A percentile compares a stretch with the other conserved stretches of the same genome.
These are phyloP conservation scores for Plecotus auritus DNA, from an alignment of 2,113 vertebrate species.

Conservation along the genomic window DNA sequence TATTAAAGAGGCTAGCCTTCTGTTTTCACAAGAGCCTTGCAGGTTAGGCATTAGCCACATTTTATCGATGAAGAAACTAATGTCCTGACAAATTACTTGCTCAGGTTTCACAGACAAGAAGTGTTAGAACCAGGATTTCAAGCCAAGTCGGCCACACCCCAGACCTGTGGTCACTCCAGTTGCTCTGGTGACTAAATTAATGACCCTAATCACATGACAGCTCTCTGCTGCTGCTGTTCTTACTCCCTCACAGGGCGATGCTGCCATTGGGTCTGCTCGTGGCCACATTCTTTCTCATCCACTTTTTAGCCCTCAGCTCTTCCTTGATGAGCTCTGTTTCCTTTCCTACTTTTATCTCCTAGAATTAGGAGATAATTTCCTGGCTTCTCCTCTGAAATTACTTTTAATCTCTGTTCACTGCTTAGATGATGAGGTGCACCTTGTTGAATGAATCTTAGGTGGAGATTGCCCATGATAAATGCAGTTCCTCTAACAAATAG, in stretches of 20 bases:
- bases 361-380: neutral
- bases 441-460: neutral
- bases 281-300: neutral
- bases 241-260: neutral
- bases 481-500: neutral
- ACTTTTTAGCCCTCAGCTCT: neutral
- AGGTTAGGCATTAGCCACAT: neutral
- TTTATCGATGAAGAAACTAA: conserved; percentile 11
- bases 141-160: neutral
- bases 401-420: neutral
- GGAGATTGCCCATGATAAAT: neutral
- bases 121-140: neutral
- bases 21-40: neutral
- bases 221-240: neutral
- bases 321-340: neutral
- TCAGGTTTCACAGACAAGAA: neutral
- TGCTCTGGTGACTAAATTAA: neutral
- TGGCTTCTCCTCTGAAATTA: neutral
- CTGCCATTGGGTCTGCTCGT: neutral
- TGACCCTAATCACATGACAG: neutral
- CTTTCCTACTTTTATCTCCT: neutral
- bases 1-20: neutral
- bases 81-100: neutral
- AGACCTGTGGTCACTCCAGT: neutral
- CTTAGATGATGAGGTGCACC: neutral